Conservation (phyloP, 30 jellyfish, hydroid and myxozoan genomes). For the Hydractinia symbiolongicarpus region DNA sequence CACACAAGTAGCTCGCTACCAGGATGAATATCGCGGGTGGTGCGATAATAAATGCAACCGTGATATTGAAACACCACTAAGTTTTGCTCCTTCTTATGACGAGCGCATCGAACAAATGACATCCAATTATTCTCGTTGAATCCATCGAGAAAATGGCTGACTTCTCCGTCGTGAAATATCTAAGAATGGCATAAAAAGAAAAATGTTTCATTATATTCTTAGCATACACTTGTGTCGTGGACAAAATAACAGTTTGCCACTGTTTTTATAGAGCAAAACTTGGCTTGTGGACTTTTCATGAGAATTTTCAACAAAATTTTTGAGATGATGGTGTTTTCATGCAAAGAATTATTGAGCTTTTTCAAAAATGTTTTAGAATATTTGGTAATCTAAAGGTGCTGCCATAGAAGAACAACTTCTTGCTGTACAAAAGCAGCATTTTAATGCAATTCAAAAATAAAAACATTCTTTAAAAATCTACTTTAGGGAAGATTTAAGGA, state of each 20-base stretch:
- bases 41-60: slow-evolving; percentile 88
- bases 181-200: not conserved
- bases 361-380: too few species aligned
- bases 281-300: not conserved
- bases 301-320: not conserved
- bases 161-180: slow-evolving; percentile 94
- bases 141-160: slow-evolving; percentile 93
- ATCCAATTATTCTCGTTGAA: slow-evolving; percentile 71
- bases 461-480: too few species aligned
- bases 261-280: not conserved
- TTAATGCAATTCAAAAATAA: too few species aligned
- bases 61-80: slow-evolving; percentile 93
- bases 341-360: too few species aligned
- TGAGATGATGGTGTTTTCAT: too few species aligned
- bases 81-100: slow-evolving; percentile 84
- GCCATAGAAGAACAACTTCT: too few species aligned
- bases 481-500: too few species aligned
- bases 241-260: not conserved
- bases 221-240: not conserved
- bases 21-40: slow-evolving; percentile 58
- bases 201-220: not conserved
- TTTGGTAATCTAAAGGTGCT: too few species aligned
- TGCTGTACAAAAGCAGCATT: too few species aligned
- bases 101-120: slow-evolving; percentile 88
- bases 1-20: slow-evolving; percentile 85